phyloP scores from a whole-genome alignment of 23 tunicate genomes.

The Pegea sp. region DNA sequence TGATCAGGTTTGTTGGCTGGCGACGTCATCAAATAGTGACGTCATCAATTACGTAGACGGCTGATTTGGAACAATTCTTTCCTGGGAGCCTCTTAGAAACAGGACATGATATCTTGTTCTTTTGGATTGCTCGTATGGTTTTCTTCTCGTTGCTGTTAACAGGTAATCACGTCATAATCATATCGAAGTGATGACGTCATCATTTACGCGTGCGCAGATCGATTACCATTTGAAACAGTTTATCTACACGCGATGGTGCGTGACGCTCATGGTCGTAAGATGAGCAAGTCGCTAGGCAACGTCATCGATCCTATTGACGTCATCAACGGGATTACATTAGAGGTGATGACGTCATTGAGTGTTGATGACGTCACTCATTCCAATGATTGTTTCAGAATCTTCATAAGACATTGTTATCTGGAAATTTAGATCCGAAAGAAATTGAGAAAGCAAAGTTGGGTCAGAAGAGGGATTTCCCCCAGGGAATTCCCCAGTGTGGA shows the following conservation, averaged over 20 bases:
- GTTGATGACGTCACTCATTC: too few relatives aligned
- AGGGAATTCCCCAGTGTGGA: slow-evolving; percentile 98
- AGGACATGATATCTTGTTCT: slow-evolving; percentile 91
- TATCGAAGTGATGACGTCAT: neutral
- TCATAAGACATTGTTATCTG: slow-evolving; percentile 31
- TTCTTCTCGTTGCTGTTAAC: slow-evolving; percentile 69
- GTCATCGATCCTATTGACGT: slow-evolving; percentile 96
- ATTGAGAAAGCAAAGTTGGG: slow-evolving; percentile 69
- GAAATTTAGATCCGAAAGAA: slow-evolving; percentile 65
- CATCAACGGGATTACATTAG: slow-evolving; percentile 56
- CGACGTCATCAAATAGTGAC: neutral
- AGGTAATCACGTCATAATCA: slow-evolving; percentile 5
- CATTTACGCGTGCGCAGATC: slow-evolving; percentile 7
- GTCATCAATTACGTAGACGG: slow-evolving; percentile 8
- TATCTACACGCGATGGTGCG: slow-evolving; percentile 98
- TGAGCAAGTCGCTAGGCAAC: slow-evolving; percentile 94
- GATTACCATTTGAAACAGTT: slow-evolving; percentile 79
- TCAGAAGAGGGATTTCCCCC: slow-evolving; percentile 86
- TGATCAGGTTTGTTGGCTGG: slow-evolving; percentile 24
- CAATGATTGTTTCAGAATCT: too few relatives aligned
- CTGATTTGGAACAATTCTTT: slow-evolving; percentile 49
- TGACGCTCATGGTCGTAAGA: slow-evolving; percentile 95
- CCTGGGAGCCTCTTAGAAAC: slow-evolving; percentile 87
- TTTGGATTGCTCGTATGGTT: slow-evolving; percentile 99
- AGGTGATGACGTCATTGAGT: slow-evolving; percentile 11